Evolutionary conservation across 2,888 invertebrate species (phyloP).

Genomic region (Papilio protenor): DNA sequence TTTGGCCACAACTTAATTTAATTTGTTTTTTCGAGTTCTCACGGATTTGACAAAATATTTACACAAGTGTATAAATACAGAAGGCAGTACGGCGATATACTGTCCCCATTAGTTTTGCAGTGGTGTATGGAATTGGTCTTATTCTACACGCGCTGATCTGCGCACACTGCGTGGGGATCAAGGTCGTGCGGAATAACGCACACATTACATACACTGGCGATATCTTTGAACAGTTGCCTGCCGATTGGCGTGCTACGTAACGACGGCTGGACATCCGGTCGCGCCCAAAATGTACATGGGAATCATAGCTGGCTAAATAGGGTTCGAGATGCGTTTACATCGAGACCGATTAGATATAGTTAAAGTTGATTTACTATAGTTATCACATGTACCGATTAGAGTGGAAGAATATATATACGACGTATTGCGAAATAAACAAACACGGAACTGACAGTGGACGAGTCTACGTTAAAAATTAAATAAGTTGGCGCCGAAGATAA

Average conservation of each 20-base stretch:
- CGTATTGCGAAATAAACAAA: neutral
- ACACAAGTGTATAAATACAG: conserved; percentile 40
- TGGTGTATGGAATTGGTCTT: conserved; percentile 64
- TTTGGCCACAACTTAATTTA: neutral
- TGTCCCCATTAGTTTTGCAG: conserved; percentile 30
- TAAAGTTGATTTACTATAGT: neutral
- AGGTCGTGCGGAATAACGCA: conserved; percentile 72
- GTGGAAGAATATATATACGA: neutral
- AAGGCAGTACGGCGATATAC: conserved; percentile 18
- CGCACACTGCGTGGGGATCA: conserved; percentile 79
- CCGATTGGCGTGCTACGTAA: conserved; percentile 56
- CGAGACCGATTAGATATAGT: conserved; percentile 1
- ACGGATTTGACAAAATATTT: conserved; percentile 43
- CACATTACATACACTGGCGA: conserved; percentile 51
- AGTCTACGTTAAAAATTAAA: neutral
- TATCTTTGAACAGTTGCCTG: conserved; percentile 64
- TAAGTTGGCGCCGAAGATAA: neutral
- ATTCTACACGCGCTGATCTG: conserved; percentile 73
- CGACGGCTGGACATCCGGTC: conserved; percentile 67
- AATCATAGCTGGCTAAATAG: conserved; percentile 42
- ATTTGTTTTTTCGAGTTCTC: neutral
- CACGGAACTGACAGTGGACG: neutral
- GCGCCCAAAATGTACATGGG: conserved; percentile 58
- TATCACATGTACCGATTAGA: neutral
- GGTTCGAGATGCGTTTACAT: conserved; percentile 25